Evolutionary conservation across 2,888 invertebrate species (phyloP), one percentile per base, ranked within the genome.

Genomic region (Spodoptera exigua): DNA sequence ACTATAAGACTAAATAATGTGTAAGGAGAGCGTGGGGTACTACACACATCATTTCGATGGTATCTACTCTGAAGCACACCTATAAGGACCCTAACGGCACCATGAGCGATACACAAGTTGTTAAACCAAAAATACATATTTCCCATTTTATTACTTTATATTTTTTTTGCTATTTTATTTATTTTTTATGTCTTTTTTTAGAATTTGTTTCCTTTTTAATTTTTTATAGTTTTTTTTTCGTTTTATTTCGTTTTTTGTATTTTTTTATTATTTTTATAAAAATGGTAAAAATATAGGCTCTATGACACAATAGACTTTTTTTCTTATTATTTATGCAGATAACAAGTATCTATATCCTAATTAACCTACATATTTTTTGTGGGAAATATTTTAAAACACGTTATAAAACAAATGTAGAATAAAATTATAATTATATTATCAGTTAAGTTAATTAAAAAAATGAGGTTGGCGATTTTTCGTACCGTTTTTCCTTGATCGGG

Each of bases 61-160:
- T 53, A 40, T 61, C 58, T 69, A 64, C 58, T 45, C 45, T n/a
- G n/a, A 76, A 76, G 76, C 76, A 74, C 69, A 74, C 14, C 54
- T 52, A 67, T 12, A 27, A 40, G 63, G 70, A 67, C 57, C 45
- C 46, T 64, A 74, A 27, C 49, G n/a, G 54, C 46, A 36, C 49
- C 55, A 56, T 47, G 13, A 11, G 14, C 14, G 14, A 41, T 41
- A 43, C 44, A 60, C 61, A 70, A 60, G 55, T 41, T n/a, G 2
- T 9, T 39, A 43, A 41, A 41, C 5, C 7, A 3, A 21, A 21
- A 27, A 27, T 27, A 27, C 7, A 27, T 27, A 27, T 27, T 27
- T 27, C 27, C 27, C 41, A 17, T 54, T 53, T 21, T 12, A 17
- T 1, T 9, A 11, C 13, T 10, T n/a, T 12, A 7, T 9, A 27